A percentile compares a stretch with the other conserved stretches of the same genome.
These are phyloP conservation scores for Limenitis camilla DNA, from an alignment of 2,888 invertebrate species.

Conservation along the genomic window DNA sequence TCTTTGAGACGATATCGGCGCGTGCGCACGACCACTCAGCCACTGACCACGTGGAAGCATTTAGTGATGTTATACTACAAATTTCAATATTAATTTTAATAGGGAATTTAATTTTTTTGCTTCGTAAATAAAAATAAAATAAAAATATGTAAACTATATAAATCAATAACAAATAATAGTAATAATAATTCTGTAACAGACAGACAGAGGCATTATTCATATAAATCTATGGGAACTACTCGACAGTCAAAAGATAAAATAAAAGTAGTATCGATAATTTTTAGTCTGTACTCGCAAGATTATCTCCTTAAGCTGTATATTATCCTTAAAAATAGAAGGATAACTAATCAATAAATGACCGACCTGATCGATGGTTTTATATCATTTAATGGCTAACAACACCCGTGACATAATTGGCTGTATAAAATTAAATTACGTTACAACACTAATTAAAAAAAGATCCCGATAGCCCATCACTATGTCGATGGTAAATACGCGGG, in stretches of 20 bases:
- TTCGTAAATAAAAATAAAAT: too few species aligned
- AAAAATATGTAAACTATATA: too few species aligned
- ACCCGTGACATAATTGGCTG: slow-evolving; percentile 25
- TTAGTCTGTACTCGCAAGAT: too few species aligned
- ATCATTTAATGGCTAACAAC: slow-evolving; percentile 19
- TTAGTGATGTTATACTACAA: slow-evolving; percentile 10
- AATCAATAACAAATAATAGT: too few species aligned
- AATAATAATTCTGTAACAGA: too few species aligned
- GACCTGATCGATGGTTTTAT: slow-evolving; percentile 9
- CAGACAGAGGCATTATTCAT: too few species aligned
- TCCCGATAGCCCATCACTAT: slow-evolving; percentile 46
- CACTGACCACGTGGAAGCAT: slow-evolving; percentile 37
- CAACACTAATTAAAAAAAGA: slow-evolving; percentile 24
- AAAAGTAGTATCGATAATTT: too few species aligned
- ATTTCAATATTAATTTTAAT: background rate
- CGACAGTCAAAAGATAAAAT: too few species aligned
- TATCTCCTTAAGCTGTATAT: too few species aligned
- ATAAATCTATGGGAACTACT: too few species aligned
- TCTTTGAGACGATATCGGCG: slow-evolving; percentile 42
- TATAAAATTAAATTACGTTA: slow-evolving; percentile 26
- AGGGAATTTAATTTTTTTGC: background rate
- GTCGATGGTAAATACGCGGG: slow-evolving; percentile 45
- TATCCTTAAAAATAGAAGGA: background rate
- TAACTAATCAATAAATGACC: slow-evolving; percentile 14
- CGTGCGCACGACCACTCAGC: slow-evolving; percentile 34